phyloP scores from a whole-genome alignment of 2,888 invertebrate species.

The Drosophila mimetica region DNA sequence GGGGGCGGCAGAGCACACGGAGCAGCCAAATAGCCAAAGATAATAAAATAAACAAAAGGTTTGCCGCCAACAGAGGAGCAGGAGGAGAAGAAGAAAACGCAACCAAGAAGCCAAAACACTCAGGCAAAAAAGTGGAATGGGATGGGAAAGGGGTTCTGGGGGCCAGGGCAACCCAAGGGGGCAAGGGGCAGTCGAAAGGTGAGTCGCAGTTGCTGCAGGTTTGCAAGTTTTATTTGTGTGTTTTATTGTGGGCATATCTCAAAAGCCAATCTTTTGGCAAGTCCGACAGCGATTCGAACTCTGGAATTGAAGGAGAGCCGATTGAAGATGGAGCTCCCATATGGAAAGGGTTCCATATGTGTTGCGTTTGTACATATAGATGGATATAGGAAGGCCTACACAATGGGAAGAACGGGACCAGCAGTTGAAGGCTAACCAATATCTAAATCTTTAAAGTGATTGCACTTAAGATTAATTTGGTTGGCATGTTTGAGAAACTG shows the following conservation, averaged over 20 bases:
- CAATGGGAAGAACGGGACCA: conserved; percentile 16
- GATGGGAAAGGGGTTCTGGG: not conserved
- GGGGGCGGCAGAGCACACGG: conserved; percentile 33
- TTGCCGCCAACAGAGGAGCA: conserved; percentile 62
- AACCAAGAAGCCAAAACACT: conserved; percentile 52
- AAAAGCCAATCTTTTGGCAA: conserved; percentile 75
- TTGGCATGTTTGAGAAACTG: not conserved
- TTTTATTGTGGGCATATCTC: conserved; percentile 80
- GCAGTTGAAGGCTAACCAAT: not conserved
- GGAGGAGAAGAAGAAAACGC: conserved; percentile 55
- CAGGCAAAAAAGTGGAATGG: conserved; percentile 9
- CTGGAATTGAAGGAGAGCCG: conserved; percentile 43
- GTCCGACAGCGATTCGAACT: conserved; percentile 55
- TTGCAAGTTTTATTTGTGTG: conserved; percentile 76
- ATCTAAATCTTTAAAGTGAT: not conserved
- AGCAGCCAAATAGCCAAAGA: conserved; percentile 73
- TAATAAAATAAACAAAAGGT: conserved; percentile 78
- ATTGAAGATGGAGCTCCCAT: conserved; percentile 38
- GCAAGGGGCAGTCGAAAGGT: conserved; percentile 51
- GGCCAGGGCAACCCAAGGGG: conserved; percentile 40
- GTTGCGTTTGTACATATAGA: not conserved
- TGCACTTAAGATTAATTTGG: not conserved
- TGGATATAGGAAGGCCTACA: conserved; percentile 14
- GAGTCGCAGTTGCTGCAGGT: conserved; percentile 71
- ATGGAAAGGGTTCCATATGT: conserved; percentile 20